Evolutionary conservation across 1,140 invertebrate genomes (phyloP).

Genomic region (Doryteuthis pealeii): DNA sequence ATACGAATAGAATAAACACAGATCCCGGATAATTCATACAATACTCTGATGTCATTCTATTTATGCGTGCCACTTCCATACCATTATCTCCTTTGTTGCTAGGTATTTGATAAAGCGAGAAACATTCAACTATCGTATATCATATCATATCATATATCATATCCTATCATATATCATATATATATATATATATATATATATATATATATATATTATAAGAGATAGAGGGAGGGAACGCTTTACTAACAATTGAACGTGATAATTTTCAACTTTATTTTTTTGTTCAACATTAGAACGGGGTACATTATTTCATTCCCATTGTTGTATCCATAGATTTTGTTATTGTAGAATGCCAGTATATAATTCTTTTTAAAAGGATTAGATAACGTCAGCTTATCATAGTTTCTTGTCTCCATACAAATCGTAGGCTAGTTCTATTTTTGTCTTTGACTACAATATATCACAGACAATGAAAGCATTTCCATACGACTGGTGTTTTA

Average conservation of each 20-base stretch:
- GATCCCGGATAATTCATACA: too few species aligned
- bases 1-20: too few species aligned
- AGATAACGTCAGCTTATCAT: constrained; percentile 76
- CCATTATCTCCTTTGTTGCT: too few species aligned
- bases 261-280: not conserved
- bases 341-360: constrained; percentile 87
- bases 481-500: constrained; percentile 50
- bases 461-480: constrained; percentile 60
- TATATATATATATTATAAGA: too few species aligned
- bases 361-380: constrained; percentile 91
- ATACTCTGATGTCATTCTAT: too few species aligned
- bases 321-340: constrained; percentile 93
- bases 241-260: not conserved
- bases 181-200: too few species aligned
- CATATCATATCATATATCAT: too few species aligned
- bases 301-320: constrained; percentile 82
- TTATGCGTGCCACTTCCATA: too few species aligned
- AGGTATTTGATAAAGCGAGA: too few species aligned
- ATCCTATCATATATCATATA: too few species aligned
- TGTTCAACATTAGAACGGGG: constrained; percentile 14
- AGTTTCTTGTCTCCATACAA: constrained; percentile 62
- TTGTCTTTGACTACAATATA: constrained; percentile 49
- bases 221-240: too few species aligned
- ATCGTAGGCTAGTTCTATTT: constrained; percentile 54
- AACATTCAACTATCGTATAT: too few species aligned